Percentiles rank a stretch among this genome's conserved stretches.
Evolutionary conservation across 1,140 invertebrate genomes (phyloP).

Genomic region (Colletes gigas): DNA sequence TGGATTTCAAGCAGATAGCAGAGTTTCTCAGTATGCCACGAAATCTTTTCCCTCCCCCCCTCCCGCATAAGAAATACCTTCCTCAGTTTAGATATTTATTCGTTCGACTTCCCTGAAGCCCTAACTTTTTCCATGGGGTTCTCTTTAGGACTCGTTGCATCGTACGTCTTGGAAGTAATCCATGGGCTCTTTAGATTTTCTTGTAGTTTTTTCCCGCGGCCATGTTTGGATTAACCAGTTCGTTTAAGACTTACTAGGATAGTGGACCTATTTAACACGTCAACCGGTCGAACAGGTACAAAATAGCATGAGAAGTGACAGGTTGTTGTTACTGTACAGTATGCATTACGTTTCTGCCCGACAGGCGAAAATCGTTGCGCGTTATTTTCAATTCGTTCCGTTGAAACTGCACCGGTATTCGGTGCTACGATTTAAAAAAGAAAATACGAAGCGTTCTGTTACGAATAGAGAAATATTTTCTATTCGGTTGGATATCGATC

Average conservation of each 20-base stretch:
- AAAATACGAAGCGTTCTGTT: no score
- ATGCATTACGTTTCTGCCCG: neutral
- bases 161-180: conserved; percentile 2
- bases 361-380: neutral
- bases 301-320: conserved; percentile 21
- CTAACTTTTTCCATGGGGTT: conserved; percentile 11
- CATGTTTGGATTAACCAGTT: conserved; percentile 29
- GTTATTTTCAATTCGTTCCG: neutral
- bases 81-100: conserved; percentile 25
- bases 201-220: neutral
- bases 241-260: conserved; percentile 28
- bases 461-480: no score
- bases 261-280: conserved; percentile 39
- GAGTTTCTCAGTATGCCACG: neutral
- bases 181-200: conserved; percentile 5
- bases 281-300: conserved; percentile 27
- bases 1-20: neutral
- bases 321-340: neutral
- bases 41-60: neutral
- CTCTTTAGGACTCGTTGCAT: neutral
- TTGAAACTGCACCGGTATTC: neutral
- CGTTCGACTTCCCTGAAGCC: conserved; percentile 21
- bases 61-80: conserved; percentile 9
- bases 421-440: no score
- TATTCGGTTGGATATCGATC: no score